Conservation (phyloP, 1,140 invertebrate genomes). For the Trinorchestia longiramus region DNA sequence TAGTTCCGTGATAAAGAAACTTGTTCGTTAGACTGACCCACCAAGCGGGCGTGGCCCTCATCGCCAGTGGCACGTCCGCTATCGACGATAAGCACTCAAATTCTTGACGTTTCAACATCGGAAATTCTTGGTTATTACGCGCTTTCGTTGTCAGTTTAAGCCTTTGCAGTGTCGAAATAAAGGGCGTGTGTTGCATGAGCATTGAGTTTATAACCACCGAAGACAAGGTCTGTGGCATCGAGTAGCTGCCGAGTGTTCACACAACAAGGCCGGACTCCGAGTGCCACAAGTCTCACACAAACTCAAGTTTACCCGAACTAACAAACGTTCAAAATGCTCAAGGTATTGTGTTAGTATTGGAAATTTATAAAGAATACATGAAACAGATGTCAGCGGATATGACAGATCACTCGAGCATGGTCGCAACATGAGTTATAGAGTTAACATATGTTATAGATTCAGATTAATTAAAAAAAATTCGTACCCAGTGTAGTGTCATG, state of each 20-base stretch:
- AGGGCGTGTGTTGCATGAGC: background rate
- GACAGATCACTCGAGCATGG: no score
- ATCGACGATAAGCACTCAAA: background rate
- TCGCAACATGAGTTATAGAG: no score
- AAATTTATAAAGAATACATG: background rate
- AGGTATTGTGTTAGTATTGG: background rate
- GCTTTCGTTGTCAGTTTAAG: background rate
- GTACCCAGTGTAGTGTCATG: no score
- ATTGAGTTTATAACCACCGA: background rate
- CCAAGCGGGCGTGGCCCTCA: background rate
- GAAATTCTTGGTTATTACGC: background rate
- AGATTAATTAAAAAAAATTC: no score
- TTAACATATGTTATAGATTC: no score
- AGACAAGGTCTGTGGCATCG: background rate
- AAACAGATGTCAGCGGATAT: no score
- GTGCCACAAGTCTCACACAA: background rate
- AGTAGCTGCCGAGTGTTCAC: background rate
- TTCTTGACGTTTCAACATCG: background rate
- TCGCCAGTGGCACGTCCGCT: background rate
- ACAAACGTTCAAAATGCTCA: background rate
- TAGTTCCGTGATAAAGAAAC: background rate
- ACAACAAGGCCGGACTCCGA: background rate
- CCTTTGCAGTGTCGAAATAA: background rate
- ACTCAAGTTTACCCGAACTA: background rate
- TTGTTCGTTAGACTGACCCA: background rate